Conservation (phyloP, 2,888 invertebrate species). For the Pollenia labialis region DNA sequence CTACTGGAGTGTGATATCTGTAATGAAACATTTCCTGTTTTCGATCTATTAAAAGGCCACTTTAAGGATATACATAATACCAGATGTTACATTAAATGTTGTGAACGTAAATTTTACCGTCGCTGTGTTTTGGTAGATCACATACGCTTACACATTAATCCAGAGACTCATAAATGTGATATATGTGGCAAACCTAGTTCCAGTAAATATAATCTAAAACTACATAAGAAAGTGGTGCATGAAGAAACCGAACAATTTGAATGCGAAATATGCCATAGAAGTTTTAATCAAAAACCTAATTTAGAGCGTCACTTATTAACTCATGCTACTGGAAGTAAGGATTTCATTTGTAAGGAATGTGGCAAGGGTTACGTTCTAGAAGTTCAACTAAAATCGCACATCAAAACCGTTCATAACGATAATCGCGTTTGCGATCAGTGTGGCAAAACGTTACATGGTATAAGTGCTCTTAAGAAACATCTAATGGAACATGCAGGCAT, state of each 20-base stretch:
- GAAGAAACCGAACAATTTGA: slow-evolving; percentile 64
- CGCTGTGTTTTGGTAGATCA: slow-evolving; percentile 75
- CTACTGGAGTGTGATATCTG: slow-evolving; percentile 74
- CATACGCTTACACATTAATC: slow-evolving; percentile 75
- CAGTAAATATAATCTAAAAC: slow-evolving; percentile 69
- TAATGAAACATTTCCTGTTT: slow-evolving; percentile 56
- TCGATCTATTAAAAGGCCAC: slow-evolving; percentile 72
- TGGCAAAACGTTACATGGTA: slow-evolving; percentile 71
- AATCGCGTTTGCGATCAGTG: slow-evolving; percentile 72
- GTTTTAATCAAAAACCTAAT: slow-evolving; percentile 68
- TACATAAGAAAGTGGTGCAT: slow-evolving; percentile 73
- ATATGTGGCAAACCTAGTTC: slow-evolving; percentile 73
- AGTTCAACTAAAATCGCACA: slow-evolving; percentile 70
- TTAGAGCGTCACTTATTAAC: slow-evolving; percentile 73
- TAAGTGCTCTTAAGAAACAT: slow-evolving; percentile 67
- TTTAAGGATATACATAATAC: slow-evolving; percentile 71
- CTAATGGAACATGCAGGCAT: slow-evolving; percentile 67
- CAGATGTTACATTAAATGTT: slow-evolving; percentile 74
- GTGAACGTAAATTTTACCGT: slow-evolving; percentile 73
- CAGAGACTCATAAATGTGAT: slow-evolving; percentile 74
- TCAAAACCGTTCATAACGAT: slow-evolving; percentile 69
- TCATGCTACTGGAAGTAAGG: slow-evolving; percentile 70
- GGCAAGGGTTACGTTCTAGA: slow-evolving; percentile 73
- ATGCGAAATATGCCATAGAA: slow-evolving; percentile 74
- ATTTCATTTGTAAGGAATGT: slow-evolving; percentile 75